Conservation (phyloP, 2,797 vertebrate species). For the Lagodon rhomboides region DNA sequence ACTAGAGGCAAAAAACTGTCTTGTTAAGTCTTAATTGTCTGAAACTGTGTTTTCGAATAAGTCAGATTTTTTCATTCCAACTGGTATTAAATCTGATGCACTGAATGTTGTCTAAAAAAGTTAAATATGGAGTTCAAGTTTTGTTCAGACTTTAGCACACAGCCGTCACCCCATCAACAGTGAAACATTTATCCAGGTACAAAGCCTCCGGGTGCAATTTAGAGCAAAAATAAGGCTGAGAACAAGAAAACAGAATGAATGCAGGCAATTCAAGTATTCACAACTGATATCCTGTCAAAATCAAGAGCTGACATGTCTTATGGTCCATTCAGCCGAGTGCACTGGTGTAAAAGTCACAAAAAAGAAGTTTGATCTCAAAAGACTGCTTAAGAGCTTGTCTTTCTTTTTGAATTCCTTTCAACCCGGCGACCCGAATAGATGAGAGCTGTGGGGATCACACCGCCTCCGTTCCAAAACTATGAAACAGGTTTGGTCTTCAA, state of each 20-base stretch:
- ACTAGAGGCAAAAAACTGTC: background rate
- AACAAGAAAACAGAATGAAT: background rate
- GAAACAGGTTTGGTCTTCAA: slow-evolving; percentile 22
- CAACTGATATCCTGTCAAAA: background rate
- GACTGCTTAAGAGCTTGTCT: slow-evolving; percentile 4
- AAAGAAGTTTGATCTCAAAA: slow-evolving; percentile 23
- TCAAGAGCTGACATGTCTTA: background rate
- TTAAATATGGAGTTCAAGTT: background rate
- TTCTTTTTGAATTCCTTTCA: slow-evolving; percentile 41
- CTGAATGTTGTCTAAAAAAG: background rate
- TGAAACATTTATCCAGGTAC: background rate
- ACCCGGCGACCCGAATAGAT: slow-evolving; percentile 27
- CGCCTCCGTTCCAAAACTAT: slow-evolving; percentile 14
- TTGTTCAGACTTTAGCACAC: background rate
- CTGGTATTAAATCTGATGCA: background rate
- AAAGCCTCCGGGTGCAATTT: slow-evolving; percentile 35
- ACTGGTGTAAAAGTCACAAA: slow-evolving; percentile 18
- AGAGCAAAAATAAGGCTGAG: background rate
- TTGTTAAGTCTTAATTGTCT: background rate
- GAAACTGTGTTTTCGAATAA: background rate
- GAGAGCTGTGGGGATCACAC: slow-evolving; percentile 43
- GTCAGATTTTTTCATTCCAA: background rate
- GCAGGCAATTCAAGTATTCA: background rate
- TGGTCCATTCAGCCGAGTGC: background rate
- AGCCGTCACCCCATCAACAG: background rate